A percentile compares a stretch with the other conserved stretches of the same genome.
Evolutionary conservation across 1,140 invertebrate genomes (phyloP).

Genomic region (Antheraea pernyi): DNA sequence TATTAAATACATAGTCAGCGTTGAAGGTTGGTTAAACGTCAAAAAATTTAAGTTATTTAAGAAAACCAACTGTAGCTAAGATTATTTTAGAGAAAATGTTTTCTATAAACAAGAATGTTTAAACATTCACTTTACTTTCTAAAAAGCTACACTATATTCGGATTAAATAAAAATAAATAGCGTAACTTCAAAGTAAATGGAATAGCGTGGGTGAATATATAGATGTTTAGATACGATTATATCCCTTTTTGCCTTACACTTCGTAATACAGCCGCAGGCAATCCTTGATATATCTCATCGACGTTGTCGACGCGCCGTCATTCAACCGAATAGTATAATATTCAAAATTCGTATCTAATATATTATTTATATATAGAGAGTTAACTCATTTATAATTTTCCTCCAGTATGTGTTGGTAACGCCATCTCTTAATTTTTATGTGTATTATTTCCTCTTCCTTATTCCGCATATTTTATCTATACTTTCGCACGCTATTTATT

Average conservation of each 20-base stretch:
- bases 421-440: no score
- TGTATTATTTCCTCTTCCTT: no score
- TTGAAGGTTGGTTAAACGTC: no score
- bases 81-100: background rate
- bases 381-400: no score
- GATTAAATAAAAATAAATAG: background rate
- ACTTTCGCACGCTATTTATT: no score
- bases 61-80: background rate
- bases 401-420: no score
- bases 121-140: background rate
- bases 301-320: slow-evolving; percentile 9
- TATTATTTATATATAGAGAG: background rate
- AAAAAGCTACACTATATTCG: background rate
- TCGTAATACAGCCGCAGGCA: slow-evolving; percentile 24
- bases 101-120: background rate
- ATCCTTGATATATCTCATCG: slow-evolving; percentile 25
- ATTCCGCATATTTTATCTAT: no score
- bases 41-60: no score
- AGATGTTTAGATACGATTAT: slow-evolving; percentile 21
- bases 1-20: background rate
- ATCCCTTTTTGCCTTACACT: slow-evolving; percentile 21
- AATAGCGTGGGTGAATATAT: slow-evolving; percentile 21
- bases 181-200: background rate
- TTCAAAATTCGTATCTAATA: background rate
- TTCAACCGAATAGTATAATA: background rate